Base-by-base conservation (phyloP, 2,888 invertebrate species). In the Spisula solida region DNA sequence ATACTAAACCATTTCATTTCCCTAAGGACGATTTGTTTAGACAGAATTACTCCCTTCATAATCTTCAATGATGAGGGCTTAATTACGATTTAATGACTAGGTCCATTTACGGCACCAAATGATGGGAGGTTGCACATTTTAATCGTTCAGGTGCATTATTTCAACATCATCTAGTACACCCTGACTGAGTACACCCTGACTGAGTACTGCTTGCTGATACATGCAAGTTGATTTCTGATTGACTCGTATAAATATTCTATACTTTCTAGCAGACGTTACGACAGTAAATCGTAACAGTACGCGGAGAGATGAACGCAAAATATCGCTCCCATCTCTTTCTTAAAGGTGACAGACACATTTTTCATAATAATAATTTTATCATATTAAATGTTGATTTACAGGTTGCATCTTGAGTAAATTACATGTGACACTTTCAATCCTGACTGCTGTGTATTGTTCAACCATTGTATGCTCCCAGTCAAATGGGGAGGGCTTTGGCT, bases 21-120 rank as follows among this genome's bases (percentile, higher is more conserved):
- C 82, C 55, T 12, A 25, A 34, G n/a, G 82, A 87, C 82, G 82
- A 85, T 82, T 87, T 87, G 87, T 83, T 87, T 87, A 82, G 82
- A 48, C 79, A 29, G 87, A 83, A 82, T 87, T 82, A 82, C 82
- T 78, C 75, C 47, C 82, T 83, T 75, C 82, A 82, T 86, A 86
- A 86, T 87, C 75, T 79, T 47, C 79, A n/a, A 51, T 82, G 82
- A 87, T 81, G 79, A 82, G 82, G 60, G 82, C 70, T 82, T 87
- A 87, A 87, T 87, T 83, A 82, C 87, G 56, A 83, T 87, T 87
- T 87, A 83, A 87, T 87, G 87, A 79, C 78, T 82, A 29, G 16
- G 60, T 87, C 87, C 87, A 87, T 87, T 87, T 87, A 78, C 85
- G 82, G 83, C 79, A 78, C 79, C 48, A 79, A 78, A 78, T 82